phyloP scores from a whole-genome alignment of 2,888 invertebrate species.

The Rhogogaster chlorosoma region DNA sequence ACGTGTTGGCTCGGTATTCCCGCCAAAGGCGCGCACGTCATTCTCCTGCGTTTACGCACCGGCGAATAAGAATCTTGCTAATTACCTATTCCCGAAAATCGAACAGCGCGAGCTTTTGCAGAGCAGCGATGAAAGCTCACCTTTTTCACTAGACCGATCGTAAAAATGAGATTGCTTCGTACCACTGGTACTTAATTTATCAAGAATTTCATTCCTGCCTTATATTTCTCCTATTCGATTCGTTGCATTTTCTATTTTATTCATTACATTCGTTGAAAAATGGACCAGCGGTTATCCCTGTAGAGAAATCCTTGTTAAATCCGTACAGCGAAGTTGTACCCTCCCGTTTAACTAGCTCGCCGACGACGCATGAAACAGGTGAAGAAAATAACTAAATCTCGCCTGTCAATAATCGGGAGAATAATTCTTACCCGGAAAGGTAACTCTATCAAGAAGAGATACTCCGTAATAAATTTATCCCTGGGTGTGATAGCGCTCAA shows the following conservation, averaged over 20 bases:
- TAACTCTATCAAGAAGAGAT: slow-evolving; percentile 59
- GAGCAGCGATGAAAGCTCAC: neutral
- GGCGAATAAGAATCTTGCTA: slow-evolving; percentile 32
- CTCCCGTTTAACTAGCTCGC: neutral
- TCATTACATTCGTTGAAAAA: neutral
- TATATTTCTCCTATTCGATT: no score
- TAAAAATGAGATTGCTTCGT: no score
- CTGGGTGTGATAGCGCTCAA: slow-evolving; percentile 64
- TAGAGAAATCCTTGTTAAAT: neutral
- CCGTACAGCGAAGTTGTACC: neutral
- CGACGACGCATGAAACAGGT: neutral
- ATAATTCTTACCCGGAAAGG: slow-evolving; percentile 51
- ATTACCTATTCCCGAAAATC: slow-evolving; percentile 18
- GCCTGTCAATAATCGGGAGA: slow-evolving; percentile 44
- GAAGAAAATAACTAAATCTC: slow-evolving; percentile 32
- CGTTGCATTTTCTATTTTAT: no score
- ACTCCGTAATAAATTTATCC: slow-evolving; percentile 68
- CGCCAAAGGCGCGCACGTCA: slow-evolving; percentile 43
- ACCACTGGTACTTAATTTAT: no score
- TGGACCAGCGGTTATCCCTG: neutral
- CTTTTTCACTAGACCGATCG: neutral
- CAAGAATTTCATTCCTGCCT: no score
- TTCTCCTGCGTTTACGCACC: slow-evolving; percentile 7
- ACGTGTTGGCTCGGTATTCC: slow-evolving; percentile 52
- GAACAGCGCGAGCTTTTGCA: neutral